These are phyloP conservation scores for Genyomyrus donnyi DNA, from an alignment of 2,113 vertebrate genomes.

Conservation along the genomic window DNA sequence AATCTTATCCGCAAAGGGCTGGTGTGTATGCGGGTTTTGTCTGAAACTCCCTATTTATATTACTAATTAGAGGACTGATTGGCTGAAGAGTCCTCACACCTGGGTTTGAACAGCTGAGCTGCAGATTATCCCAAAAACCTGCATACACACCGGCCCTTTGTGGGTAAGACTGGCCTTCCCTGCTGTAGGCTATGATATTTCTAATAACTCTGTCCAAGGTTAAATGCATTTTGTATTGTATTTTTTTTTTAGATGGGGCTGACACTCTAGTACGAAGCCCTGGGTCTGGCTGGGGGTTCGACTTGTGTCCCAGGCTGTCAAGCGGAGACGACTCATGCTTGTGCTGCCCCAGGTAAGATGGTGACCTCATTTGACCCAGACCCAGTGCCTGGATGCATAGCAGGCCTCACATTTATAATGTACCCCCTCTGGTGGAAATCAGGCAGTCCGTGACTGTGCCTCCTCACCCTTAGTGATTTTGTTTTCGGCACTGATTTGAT, in stretches of 20 bases:
- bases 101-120: no score
- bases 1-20: no score
- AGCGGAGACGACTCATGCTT: neutral
- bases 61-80: no score
- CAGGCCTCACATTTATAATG: neutral
- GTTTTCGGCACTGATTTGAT: neutral
- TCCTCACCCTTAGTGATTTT: neutral
- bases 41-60: no score
- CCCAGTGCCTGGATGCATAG: neutral
- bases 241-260: neutral
- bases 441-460: neutral
- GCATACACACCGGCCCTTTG: no score
- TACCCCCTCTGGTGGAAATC: neutral
- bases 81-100: no score
- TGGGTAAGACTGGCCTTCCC: no score
- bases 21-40: no score
- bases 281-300: neutral
- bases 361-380: neutral
- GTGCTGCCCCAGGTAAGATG: neutral
- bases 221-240: neutral
- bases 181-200: neutral
- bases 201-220: neutral
- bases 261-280: neutral
- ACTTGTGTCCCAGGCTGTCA: neutral
- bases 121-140: no score